phyloP scores from a whole-genome alignment of 1,140 invertebrate genomes.

The Ganaspis sp. region DNA sequence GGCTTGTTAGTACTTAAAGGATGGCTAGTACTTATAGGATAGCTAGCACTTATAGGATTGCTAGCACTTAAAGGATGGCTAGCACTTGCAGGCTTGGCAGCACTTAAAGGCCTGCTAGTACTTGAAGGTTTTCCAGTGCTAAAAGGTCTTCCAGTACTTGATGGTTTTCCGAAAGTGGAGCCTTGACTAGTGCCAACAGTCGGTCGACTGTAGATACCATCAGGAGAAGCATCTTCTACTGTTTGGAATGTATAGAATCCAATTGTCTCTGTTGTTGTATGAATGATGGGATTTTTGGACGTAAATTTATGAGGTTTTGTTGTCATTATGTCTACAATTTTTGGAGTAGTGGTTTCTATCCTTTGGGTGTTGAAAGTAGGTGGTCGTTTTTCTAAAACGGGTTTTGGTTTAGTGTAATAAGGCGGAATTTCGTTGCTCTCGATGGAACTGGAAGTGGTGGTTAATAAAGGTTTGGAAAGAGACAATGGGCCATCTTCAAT shows the following conservation, averaged over 20 bases:
- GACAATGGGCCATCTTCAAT: conserved; percentile 67
- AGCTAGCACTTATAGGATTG: background rate
- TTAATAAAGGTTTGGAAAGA: conserved; percentile 57
- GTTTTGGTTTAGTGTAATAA: conserved; percentile 67
- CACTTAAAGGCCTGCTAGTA: background rate
- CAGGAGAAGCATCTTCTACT: conserved; percentile 58
- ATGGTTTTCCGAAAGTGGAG: background rate
- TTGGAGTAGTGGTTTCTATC: conserved; percentile 35
- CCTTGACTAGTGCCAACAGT: conserved; percentile 40
- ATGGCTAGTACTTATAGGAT: background rate
- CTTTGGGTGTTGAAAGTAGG: background rate
- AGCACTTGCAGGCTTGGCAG: background rate
- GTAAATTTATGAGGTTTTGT: conserved; percentile 35
- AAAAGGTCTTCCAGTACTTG: background rate
- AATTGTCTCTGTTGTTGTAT: conserved; percentile 62
- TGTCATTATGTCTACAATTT: conserved; percentile 6
- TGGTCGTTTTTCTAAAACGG: conserved; percentile 56
- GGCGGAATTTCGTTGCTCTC: conserved; percentile 73
- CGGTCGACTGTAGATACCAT: conserved; percentile 54
- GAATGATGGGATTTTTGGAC: conserved; percentile 56
- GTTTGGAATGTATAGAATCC: conserved; percentile 71
- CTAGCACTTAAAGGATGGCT: background rate
- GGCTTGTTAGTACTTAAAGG: background rate
- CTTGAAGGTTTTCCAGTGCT: background rate
- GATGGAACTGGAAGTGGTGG: conserved; percentile 58